Evolutionary conservation across 2,888 invertebrate species (phyloP).

Genomic region (Belgica antarctica): DNA sequence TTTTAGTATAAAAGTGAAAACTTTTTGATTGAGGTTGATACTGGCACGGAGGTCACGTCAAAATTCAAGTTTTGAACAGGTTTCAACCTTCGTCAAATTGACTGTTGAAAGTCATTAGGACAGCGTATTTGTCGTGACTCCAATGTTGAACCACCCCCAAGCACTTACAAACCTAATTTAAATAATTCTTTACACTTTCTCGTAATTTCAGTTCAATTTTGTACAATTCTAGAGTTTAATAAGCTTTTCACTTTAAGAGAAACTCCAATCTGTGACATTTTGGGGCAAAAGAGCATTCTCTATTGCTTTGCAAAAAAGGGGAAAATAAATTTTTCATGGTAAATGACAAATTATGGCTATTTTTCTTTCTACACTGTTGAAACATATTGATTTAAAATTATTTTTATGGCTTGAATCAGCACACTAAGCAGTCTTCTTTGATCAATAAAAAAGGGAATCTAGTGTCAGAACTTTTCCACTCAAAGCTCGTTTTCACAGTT

Average conservation of each 20-base stretch:
- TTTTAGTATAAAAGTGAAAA: conserved; percentile 32
- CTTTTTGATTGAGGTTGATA: too few species aligned
- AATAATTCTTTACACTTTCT: neutral
- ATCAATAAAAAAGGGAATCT: conserved; percentile 17
- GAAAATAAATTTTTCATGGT: conserved; percentile 5
- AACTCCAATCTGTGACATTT: too few species aligned
- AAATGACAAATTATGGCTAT: conserved; percentile 14
- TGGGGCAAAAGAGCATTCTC: neutral
- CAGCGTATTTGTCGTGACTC: too few species aligned
- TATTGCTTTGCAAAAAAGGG: too few species aligned
- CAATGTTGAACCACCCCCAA: too few species aligned
- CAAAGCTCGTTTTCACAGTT: neutral
- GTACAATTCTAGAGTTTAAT: neutral
- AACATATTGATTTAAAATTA: conserved; percentile 11
- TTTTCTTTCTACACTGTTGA: neutral
- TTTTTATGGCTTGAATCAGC: conserved; percentile 30
- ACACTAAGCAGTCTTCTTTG: conserved; percentile 41
- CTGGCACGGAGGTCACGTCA: too few species aligned
- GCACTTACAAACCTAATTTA: too few species aligned
- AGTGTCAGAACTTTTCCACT: neutral
- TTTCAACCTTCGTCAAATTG: too few species aligned
- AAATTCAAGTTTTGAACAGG: too few species aligned
- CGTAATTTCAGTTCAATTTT: neutral
- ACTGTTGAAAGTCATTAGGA: too few species aligned
- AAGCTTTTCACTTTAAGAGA: too few species aligned